Base-by-base conservation (phyloP, 2,888 invertebrate species). In the Acleris sparsana region DNA sequence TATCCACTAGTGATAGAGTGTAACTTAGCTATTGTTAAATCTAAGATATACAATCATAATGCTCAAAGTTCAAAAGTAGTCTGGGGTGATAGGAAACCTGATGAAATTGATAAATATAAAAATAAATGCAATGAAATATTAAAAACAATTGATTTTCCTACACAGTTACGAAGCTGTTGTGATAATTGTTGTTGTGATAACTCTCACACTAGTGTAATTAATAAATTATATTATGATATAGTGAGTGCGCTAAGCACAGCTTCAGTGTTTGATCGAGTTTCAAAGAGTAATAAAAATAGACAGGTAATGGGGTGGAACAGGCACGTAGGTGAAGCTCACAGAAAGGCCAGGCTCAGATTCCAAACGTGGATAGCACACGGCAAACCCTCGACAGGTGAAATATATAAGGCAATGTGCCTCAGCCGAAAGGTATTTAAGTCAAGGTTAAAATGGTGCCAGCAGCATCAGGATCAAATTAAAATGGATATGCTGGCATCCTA, bases 361-460 rank as follows among this genome's bases (percentile, higher is more conserved):
- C 22, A 22, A 22, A 22, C 22, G 22, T 22, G 22, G 22, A 3
- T 22, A 22, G 22, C 2, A 22, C 22, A 22, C 22, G 22, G 22
- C 22, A 22, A 22, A 22, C 22, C 22, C 22, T 2, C 22, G 22
- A 22, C 22, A 22, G 22, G 22, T 22, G 22, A 49, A 6, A 20
- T 49, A 20, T 17, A 20, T 20, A 20, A 49, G 2, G 18, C n/a
- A n/a, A n/a, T n/a, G n/a, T n/a, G n/a, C 20, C 18, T 49, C 1
- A 49, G 49, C 11, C 49, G 49, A 5, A 49, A 49, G 18, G 1
- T 6, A 5, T 49, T 49, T 20, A 49, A 49, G 18, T 18, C 49
- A 18, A 49, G 17, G 18, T 11, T 49, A 20, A 49, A 20, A 49
- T 49, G 49, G 49, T 49, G 49, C 18, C 49, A 49, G 20, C 49